These are phyloP conservation scores for Heliothis virescens DNA, from an alignment of 1,140 invertebrate species.

Conservation along the genomic window DNA sequence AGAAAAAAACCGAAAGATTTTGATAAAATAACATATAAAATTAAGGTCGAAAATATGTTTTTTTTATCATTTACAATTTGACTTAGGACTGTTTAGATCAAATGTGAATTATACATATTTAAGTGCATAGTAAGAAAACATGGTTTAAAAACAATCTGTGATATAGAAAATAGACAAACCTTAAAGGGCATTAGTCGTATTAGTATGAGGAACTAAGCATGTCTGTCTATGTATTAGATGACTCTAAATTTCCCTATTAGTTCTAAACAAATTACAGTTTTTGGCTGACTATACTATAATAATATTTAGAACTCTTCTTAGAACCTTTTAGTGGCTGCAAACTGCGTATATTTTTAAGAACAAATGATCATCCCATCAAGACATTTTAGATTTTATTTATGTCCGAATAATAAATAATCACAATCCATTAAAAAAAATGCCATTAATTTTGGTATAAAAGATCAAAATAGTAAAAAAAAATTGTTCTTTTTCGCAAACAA, in stretches of 20 bases:
- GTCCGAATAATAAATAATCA: too few species aligned
- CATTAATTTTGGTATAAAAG: too few species aligned
- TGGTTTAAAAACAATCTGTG: conserved; percentile 38
- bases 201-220: conserved; percentile 31
- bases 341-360: neutral
- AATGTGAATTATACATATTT: too few species aligned
- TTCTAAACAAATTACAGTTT: neutral
- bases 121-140: too few species aligned
- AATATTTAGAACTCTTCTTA: conserved; percentile 35
- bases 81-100: too few species aligned
- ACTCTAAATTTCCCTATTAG: conserved; percentile 26
- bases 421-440: too few species aligned
- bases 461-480: neutral
- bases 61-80: too few species aligned
- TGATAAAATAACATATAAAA: too few species aligned
- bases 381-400: too few species aligned
- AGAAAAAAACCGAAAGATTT: too few species aligned
- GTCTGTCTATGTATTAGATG: conserved; percentile 26
- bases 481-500: neutral
- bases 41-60: too few species aligned
- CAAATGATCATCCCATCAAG: too few species aligned
- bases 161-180: neutral
- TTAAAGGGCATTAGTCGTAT: neutral
- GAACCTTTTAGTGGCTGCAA: conserved; percentile 18
- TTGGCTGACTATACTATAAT: conserved; percentile 2